phyloP scores from a whole-genome alignment of 92 coral and sea anemone genomes.

The Bergia sp. region DNA sequence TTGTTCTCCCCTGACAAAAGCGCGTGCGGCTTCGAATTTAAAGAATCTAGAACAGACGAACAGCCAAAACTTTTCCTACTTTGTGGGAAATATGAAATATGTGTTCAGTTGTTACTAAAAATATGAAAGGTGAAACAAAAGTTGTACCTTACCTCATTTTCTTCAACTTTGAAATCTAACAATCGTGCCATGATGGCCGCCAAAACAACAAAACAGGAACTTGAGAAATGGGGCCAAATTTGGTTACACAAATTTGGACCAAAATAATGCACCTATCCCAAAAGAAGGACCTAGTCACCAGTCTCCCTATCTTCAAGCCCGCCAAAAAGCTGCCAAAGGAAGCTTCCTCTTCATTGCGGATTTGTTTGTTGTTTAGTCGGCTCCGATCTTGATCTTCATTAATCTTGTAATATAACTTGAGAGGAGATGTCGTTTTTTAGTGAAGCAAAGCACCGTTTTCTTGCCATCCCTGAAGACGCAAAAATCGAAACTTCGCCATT shows the following conservation, averaged over 20 bases:
- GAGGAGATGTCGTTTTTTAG: constrained; percentile 84
- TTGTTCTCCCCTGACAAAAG: constrained; percentile 33
- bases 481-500: constrained; percentile 87
- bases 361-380: background rate
- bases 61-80: constrained; percentile 3
- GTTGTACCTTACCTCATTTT: constrained; percentile 38
- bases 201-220: constrained; percentile 53
- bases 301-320: constrained; percentile 7
- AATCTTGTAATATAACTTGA: background rate
- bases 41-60: constrained; percentile 1
- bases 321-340: constrained; percentile 21
- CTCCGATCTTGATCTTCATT: constrained; percentile 3
- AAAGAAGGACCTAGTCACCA: constrained; percentile 46
- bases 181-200: constrained; percentile 50
- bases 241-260: constrained; percentile 25
- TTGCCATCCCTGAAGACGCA: constrained; percentile 78
- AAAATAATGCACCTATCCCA: constrained; percentile 45
- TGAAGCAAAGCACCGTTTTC: constrained; percentile 79
- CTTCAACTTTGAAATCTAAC: constrained; percentile 38
- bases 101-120: background rate
- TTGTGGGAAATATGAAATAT: background rate
- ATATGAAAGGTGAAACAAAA: background rate
- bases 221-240: constrained; percentile 39
- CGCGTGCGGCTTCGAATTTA: constrained; percentile 32
- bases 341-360: background rate